Evolutionary conservation across 2,113 vertebrate genomes (phyloP).

Genomic region (Sinosuthora webbiana): DNA sequence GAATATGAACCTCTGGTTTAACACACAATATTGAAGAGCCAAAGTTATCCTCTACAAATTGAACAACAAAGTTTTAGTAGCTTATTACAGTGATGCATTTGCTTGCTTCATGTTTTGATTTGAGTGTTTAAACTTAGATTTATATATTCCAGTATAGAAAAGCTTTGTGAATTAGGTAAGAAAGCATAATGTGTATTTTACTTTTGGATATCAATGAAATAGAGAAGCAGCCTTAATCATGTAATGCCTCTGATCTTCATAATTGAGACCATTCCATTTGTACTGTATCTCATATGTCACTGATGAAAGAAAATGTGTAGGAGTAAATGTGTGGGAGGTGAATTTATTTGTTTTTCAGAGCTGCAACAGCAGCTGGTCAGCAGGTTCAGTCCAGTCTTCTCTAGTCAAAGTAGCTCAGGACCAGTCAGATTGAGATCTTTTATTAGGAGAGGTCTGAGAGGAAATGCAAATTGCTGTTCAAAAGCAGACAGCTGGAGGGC

Average conservation of each 20-base stretch:
- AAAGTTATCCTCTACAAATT: background rate
- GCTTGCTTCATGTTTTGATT: background rate
- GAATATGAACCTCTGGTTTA: background rate
- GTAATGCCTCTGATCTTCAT: slow-evolving; percentile 4
- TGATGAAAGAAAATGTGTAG: slow-evolving; percentile 11
- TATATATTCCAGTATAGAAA: background rate
- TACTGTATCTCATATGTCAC: background rate
- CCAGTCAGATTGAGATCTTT: background rate
- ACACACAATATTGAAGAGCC: background rate
- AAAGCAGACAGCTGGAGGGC: slow-evolving; percentile 34
- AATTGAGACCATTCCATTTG: background rate
- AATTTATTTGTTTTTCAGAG: slow-evolving; percentile 28
- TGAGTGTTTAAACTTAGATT: background rate
- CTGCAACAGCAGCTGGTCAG: slow-evolving; percentile 1
- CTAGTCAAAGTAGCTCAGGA: background rate
- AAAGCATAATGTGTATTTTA: background rate
- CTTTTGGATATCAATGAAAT: background rate
- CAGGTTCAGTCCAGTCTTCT: background rate
- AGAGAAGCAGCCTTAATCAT: background rate
- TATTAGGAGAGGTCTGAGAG: background rate
- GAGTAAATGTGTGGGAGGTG: background rate
- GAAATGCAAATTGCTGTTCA: slow-evolving; percentile 18
- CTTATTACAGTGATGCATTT: background rate
- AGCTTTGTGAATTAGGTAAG: background rate
- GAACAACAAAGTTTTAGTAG: background rate